These are phyloP conservation scores for Ameiurus melas DNA, from an alignment of 2,113 vertebrate species.

Conservation along the genomic window DNA sequence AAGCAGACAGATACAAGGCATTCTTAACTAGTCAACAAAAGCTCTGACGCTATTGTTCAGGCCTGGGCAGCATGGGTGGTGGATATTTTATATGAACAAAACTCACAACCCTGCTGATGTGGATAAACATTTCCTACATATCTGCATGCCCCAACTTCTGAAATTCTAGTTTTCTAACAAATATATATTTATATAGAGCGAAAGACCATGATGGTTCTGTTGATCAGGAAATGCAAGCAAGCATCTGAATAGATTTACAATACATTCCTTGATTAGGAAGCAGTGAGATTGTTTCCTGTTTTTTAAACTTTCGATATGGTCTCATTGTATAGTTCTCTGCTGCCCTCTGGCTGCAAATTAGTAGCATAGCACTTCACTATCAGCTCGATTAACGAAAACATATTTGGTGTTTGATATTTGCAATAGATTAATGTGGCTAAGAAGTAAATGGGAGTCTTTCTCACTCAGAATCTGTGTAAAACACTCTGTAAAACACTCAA, in stretches of 20 bases:
- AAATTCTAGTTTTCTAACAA: conserved; percentile 58
- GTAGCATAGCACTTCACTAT: not conserved
- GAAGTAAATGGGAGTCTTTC: not conserved
- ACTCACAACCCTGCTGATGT: conserved; percentile 62
- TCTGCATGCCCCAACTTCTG: conserved; percentile 61
- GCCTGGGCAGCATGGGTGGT: conserved; percentile 61
- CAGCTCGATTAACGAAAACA: not conserved
- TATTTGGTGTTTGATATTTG: not conserved
- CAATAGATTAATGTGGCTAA: not conserved
- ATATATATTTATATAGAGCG: not conserved
- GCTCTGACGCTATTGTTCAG: conserved; percentile 53
- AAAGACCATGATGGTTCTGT: not conserved
- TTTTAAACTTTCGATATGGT: not conserved
- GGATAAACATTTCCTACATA: not conserved
- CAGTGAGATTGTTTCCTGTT: not conserved
- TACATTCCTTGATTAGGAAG: not conserved
- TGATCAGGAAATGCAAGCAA: not conserved
- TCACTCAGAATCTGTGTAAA: not conserved
- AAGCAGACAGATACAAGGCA: conserved; percentile 31
- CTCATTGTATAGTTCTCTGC: conserved; percentile 48
- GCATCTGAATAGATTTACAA: not conserved
- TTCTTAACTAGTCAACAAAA: conserved; percentile 45
- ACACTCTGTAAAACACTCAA: not conserved
- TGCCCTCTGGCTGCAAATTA: conserved; percentile 61
- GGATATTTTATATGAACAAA: conserved; percentile 56